These are phyloP conservation scores for Lycaena phlaeas DNA, from an alignment of 2,888 invertebrate genomes.

Conservation along the genomic window DNA sequence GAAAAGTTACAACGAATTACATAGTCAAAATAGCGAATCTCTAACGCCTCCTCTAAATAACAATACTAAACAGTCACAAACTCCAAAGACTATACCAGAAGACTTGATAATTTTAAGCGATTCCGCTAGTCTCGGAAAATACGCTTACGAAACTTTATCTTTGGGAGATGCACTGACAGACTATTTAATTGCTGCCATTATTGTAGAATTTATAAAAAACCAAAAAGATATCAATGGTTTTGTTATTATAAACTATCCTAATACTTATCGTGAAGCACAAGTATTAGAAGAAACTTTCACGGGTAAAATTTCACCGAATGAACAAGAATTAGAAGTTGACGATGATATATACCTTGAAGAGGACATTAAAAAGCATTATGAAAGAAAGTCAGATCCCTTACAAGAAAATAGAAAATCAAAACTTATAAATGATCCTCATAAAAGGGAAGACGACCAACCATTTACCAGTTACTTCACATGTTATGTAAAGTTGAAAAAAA, in stretches of 20 bases:
- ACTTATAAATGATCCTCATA: constrained; percentile 67
- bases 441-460: constrained; percentile 33
- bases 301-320: constrained; percentile 59
- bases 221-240: constrained; percentile 67
- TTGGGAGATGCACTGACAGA: constrained; percentile 70
- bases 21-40: constrained; percentile 34
- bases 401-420: constrained; percentile 55
- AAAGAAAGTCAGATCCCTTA: constrained; percentile 44
- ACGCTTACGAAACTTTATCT: constrained; percentile 66
- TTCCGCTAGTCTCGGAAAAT: constrained; percentile 69
- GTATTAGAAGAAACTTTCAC: constrained; percentile 74
- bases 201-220: constrained; percentile 74
- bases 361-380: constrained; percentile 44
- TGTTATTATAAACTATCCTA: constrained; percentile 77
- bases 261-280: constrained; percentile 69
- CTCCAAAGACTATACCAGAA: constrained; percentile 73
- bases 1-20: constrained; percentile 41
- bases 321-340: constrained; percentile 38
- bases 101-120: constrained; percentile 66
- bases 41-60: background rate
- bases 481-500: constrained; percentile 64
- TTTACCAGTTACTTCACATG: constrained; percentile 73
- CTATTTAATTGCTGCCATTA: constrained; percentile 67
- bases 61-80: constrained; percentile 72
- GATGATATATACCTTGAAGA: constrained; percentile 58